These are phyloP conservation scores for Neotoxoptera formosana DNA, from an alignment of 1,140 invertebrate genomes.

Conservation along the genomic window DNA sequence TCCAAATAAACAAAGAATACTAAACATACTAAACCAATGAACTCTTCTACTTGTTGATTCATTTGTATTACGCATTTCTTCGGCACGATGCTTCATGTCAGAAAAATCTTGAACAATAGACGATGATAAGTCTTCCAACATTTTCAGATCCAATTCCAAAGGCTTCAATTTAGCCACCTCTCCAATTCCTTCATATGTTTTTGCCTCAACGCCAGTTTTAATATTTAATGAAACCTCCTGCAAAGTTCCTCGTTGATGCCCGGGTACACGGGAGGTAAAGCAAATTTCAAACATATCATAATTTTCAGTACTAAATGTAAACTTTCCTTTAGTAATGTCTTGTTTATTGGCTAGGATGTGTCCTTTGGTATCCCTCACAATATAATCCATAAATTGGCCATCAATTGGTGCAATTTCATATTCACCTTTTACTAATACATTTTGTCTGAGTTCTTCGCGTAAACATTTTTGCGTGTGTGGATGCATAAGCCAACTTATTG, in stretches of 20 bases:
- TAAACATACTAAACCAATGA: conserved; percentile 97
- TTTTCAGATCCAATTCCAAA: conserved; percentile 95
- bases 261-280: conserved; percentile 86
- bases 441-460: conserved; percentile 95
- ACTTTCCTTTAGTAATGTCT: conserved; percentile 90
- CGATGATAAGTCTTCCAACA: conserved; percentile 95
- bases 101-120: conserved; percentile 98
- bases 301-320: conserved; percentile 96
- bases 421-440: conserved; percentile 95
- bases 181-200: conserved; percentile 95
- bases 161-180: conserved; percentile 98
- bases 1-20: conserved; percentile 92
- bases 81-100: conserved; percentile 94
- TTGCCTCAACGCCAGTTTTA: conserved; percentile 97
- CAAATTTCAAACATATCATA: conserved; percentile 98
- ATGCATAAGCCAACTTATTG: conserved; percentile 65
- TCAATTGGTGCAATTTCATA: conserved; percentile 88
- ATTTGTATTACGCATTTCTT: conserved; percentile 99
- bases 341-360: conserved; percentile 92
- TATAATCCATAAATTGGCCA: conserved; percentile 88
- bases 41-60: conserved; percentile 97
- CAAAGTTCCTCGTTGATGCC: conserved; percentile 77
- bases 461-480: conserved; percentile 92
- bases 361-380: conserved; percentile 94
- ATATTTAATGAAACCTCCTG: conserved; percentile 88